Evolutionary conservation across 2,888 invertebrate genomes (phyloP).

Genomic region (Drosophila melanosoma): DNA sequence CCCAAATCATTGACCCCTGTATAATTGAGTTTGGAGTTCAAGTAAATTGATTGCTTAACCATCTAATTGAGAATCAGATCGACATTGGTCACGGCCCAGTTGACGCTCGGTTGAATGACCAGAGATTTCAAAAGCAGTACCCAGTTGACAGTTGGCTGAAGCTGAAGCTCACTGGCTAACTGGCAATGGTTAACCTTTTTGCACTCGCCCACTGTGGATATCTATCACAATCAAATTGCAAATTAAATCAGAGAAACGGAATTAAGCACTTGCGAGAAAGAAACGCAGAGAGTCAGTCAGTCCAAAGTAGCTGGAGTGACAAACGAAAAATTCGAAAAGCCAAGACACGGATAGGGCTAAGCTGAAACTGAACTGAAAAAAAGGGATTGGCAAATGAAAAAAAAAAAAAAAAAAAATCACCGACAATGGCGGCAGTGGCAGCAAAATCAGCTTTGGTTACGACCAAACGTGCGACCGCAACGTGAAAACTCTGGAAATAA

Average conservation of each 20-base stretch:
- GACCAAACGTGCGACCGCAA: conserved; percentile 6
- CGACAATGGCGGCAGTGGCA: conserved; percentile 3
- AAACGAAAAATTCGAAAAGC: conserved; percentile 32
- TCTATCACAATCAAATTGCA: conserved; percentile 79
- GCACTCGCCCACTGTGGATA: conserved; percentile 64
- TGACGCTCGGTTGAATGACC: conserved; percentile 35
- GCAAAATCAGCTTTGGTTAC: conserved; percentile 16
- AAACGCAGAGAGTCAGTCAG: conserved; percentile 11
- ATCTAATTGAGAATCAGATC: conserved; percentile 65
- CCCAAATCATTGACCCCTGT: conserved; percentile 10
- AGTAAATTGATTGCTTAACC: conserved; percentile 33
- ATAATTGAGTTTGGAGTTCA: conserved; percentile 14
- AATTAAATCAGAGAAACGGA: conserved; percentile 73
- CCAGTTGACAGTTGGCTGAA: conserved; percentile 37
- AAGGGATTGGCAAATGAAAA: conserved; percentile 8
- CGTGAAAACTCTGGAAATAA: conserved; percentile 36
- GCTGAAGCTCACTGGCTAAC: conserved; percentile 20
- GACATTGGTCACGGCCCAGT: conserved; percentile 44
- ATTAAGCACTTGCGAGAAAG: conserved; percentile 41
- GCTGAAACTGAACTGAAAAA: neutral
- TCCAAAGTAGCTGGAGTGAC: conserved; percentile 19
- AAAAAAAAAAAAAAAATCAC: neutral
- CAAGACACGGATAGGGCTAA: conserved; percentile 3
- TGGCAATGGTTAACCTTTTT: conserved; percentile 42
- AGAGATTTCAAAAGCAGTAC: conserved; percentile 23